Base-by-base conservation (phyloP, 2,797 vertebrate genomes). In the Lutjanus argentimaculatus region DNA sequence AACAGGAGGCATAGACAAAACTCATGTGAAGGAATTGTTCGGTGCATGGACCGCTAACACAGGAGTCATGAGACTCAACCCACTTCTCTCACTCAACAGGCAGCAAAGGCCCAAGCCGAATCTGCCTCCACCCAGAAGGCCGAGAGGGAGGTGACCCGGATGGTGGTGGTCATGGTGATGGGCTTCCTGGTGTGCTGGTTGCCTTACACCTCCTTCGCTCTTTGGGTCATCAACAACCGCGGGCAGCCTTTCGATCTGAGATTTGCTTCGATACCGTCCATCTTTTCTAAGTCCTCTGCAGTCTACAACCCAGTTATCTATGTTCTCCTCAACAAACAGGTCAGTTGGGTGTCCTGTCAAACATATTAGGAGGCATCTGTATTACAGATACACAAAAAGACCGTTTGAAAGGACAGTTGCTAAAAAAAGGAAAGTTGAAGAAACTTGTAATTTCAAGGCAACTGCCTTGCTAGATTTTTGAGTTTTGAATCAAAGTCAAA, bases 81-180 rank as follows among this genome's bases (percentile, higher is more conserved):
- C 6, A 15, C 12, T 21, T 66, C 7, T 66, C 53, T 85, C 30
- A 40, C 51, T 85, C 30, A 46, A 49, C 61, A 95, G 95, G 95
- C 94, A 57, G 95, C 95, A 1, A 94, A 90, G 88, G 93, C 93
- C 80, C 96, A 96, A 74, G 91, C 94, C n/a, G 95, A 96, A 68
- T 96, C 95, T 2, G 96, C 88, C 71, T 95, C 92, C 8, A 95
- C 95, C 7, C 96, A 95, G 91, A 95, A 96, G 79, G 96, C 95
- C 1, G 96, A 97, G 84, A 84, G 71, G 72, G 95, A 96, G 85
- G 95, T 96, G 63, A 95, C 94, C 59, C 93, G 85, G 86, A 96
- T 96, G 96, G 95, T 95, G 77, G 87, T 96, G 6, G 74, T 96
- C 75, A 96, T 96, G 96, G 94, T 96, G 46, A 0, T 93, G 8